phyloP scores from a whole-genome alignment of 1,140 invertebrate species.

The Cyrtorhinus lividipennis region DNA sequence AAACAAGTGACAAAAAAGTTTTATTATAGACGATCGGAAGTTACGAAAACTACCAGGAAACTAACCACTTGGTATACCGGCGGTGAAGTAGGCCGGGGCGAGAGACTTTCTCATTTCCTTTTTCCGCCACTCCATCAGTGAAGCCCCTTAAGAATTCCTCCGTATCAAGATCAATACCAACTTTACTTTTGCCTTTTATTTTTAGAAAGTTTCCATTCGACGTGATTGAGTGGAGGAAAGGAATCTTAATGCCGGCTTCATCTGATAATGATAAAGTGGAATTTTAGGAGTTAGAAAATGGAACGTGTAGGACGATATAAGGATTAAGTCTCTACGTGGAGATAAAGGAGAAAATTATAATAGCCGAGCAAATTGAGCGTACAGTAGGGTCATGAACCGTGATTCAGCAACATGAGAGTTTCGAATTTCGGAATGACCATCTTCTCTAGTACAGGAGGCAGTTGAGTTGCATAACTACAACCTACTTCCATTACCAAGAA shows the following conservation, averaged over 20 bases:
- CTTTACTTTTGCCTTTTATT: not conserved
- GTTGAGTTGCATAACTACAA: too few relatives aligned
- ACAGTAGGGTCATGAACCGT: too few relatives aligned
- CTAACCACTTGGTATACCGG: not conserved
- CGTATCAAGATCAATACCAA: not conserved
- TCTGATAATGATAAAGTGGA: not conserved
- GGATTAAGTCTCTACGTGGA: too few relatives aligned
- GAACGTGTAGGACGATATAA: too few relatives aligned
- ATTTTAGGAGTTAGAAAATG: too few relatives aligned
- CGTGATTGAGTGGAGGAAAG: not conserved
- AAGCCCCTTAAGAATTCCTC: not conserved
- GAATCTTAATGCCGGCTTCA: not conserved
- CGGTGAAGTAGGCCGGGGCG: too few relatives aligned
- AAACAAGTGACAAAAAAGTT: not conserved
- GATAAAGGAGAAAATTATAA: too few relatives aligned
- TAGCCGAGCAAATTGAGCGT: too few relatives aligned
- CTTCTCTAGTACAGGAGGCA: too few relatives aligned
- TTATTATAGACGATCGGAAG: not conserved
- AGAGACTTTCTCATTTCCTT: not conserved
- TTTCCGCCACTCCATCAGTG: not conserved
- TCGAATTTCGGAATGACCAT: too few relatives aligned
- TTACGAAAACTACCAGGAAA: not conserved
- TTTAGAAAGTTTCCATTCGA: not conserved
- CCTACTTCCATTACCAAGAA: too few relatives aligned
- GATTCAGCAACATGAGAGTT: too few relatives aligned